phyloP scores from a whole-genome alignment of 92 coral and sea anemone species.

The Porites cylindrica region DNA sequence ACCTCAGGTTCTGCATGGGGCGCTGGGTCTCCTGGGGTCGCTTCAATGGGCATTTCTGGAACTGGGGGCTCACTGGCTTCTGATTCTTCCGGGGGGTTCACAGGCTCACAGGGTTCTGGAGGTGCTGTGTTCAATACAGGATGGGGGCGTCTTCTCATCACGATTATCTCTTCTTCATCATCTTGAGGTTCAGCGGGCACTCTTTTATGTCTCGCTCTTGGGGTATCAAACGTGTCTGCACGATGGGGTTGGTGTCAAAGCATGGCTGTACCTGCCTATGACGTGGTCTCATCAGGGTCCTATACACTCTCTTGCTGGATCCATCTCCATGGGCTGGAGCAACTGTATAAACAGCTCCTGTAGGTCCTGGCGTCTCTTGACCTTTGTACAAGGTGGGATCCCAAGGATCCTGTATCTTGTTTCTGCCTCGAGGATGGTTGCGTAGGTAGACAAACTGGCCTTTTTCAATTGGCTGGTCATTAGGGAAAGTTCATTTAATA shows the following conservation, averaged over 20 bases:
- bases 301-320: background rate
- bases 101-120: too few species aligned
- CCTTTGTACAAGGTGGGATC: conserved; percentile 39
- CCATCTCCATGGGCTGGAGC: conserved; percentile 10
- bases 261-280: background rate
- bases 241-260: background rate
- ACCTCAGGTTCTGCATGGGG: too few species aligned
- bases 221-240: background rate
- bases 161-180: background rate
- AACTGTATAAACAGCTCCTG: conserved; percentile 50
- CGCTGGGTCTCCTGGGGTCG: too few species aligned
- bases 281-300: background rate
- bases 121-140: background rate
- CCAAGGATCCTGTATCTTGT: conserved; percentile 73
- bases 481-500: too few species aligned
- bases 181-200: background rate
- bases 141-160: conserved; percentile 3
- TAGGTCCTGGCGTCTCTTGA: conserved; percentile 39
- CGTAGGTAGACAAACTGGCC: conserved; percentile 61
- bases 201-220: background rate
- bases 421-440: conserved; percentile 54
- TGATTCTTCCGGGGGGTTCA: background rate
- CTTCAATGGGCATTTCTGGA: too few species aligned
- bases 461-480: conserved; percentile 46
- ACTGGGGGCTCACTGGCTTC: background rate